Conservation (phyloP, 2,888 invertebrate species). For the Archaeoteleia sp. region DNA sequence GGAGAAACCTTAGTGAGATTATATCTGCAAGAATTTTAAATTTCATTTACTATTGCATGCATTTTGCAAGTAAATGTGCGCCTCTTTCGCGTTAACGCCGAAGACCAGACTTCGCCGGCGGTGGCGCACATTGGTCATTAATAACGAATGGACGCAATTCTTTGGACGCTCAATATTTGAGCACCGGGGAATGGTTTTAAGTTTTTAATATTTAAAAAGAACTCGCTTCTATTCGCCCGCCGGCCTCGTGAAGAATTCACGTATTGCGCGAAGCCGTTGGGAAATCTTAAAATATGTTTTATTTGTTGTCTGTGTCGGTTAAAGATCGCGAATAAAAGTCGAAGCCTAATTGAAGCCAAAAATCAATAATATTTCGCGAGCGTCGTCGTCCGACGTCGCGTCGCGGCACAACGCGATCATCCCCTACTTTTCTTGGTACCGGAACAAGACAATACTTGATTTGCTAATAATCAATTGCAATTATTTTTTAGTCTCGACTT, state of each 20-base stretch:
- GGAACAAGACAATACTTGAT: too few relatives aligned
- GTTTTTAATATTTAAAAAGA: slow-evolving; percentile 72
- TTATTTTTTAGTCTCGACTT: too few relatives aligned
- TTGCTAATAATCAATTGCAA: too few relatives aligned
- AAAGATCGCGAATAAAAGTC: slow-evolving; percentile 58
- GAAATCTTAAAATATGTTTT: slow-evolving; percentile 74
- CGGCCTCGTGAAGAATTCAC: slow-evolving; percentile 65
- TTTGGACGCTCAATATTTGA: slow-evolving; percentile 67
- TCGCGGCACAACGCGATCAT: too few relatives aligned
- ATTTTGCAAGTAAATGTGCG: slow-evolving; percentile 50
- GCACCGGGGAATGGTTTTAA: slow-evolving; percentile 70
- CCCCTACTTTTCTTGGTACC: too few relatives aligned
- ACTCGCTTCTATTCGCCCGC: slow-evolving; percentile 61
- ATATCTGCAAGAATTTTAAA: slow-evolving; percentile 51
- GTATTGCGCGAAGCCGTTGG: slow-evolving; percentile 61
- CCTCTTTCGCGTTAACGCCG: slow-evolving; percentile 51
- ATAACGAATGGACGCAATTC: slow-evolving; percentile 63
- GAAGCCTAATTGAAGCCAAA: slow-evolving; percentile 31
- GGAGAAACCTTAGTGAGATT: slow-evolving; percentile 39
- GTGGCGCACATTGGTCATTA: slow-evolving; percentile 53
- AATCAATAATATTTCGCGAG: slow-evolving; percentile 26
- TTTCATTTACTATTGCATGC: slow-evolving; percentile 52
- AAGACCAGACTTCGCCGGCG: slow-evolving; percentile 46
- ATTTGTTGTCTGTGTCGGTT: slow-evolving; percentile 59
- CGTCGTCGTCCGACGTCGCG: too few relatives aligned